Conservation (phyloP, 2,113 vertebrate species). For the Delphinus delphis region DNA sequence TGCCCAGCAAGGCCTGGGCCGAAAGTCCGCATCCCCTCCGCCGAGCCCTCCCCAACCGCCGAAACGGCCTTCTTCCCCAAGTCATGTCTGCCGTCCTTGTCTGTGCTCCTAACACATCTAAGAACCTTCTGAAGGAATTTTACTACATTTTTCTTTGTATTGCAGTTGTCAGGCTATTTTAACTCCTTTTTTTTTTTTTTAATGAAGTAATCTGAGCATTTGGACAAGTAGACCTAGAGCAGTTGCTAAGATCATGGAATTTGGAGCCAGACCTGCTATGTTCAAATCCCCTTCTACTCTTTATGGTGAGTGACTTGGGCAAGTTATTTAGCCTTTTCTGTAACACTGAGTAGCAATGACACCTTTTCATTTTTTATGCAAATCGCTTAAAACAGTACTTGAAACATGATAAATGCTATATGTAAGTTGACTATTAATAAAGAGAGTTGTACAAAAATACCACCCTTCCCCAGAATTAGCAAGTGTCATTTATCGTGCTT, state of each 20-base stretch:
- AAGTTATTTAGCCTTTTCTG: not conserved
- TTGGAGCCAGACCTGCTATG: not conserved
- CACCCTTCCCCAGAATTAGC: not conserved
- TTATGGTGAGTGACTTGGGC: not conserved
- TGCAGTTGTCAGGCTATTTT: not conserved
- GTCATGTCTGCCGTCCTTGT: not conserved
- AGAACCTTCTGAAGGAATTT: not conserved
- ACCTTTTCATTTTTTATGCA: not conserved
- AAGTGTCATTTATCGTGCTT: no score
- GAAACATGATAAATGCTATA: not conserved
- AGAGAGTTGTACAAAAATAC: not conserved
- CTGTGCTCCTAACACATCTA: not conserved
- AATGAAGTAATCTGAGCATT: not conserved
- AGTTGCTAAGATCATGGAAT: not conserved
- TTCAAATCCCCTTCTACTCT: not conserved
- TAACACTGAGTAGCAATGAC: not conserved
- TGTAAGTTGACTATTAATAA: not conserved
- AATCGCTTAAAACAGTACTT: not conserved
- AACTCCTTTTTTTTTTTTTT: not conserved
- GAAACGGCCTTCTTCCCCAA: not conserved
- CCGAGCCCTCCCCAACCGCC: rapidly evolving
- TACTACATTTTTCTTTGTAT: not conserved
- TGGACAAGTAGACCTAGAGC: not conserved
- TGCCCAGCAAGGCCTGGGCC: not conserved
- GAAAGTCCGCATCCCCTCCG: rapidly evolving